Conservation (phyloP, 2,113 vertebrate genomes). For the Nettapus auritus region DNA sequence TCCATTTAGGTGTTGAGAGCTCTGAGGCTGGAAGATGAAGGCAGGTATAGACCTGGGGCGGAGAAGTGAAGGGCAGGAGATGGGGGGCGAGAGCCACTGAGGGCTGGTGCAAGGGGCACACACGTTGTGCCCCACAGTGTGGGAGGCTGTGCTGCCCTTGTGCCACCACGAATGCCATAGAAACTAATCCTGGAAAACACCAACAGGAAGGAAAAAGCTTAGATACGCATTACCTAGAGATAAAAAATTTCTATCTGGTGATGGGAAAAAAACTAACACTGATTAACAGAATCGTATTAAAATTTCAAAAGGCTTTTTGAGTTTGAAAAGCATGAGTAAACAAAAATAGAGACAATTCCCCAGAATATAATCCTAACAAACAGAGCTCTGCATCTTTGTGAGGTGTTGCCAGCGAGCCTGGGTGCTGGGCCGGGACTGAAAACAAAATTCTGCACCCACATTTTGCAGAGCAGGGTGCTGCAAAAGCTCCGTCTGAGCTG, state of each 20-base stretch:
- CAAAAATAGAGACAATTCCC: neutral
- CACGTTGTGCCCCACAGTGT: fast-evolving
- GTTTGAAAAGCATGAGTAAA: neutral
- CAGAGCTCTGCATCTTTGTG: neutral
- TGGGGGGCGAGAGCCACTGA: neutral
- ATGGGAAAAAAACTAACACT: fast-evolving
- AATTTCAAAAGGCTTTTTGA: neutral
- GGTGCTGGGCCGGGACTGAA: neutral
- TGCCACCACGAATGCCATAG: neutral
- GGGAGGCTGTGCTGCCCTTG: neutral
- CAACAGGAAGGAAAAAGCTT: neutral
- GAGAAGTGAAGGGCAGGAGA: neutral
- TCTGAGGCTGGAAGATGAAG: neutral
- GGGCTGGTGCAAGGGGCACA: neutral
- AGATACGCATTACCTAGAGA: neutral
- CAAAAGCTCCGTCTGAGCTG: neutral
- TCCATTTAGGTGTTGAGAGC: fast-evolving
- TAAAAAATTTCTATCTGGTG: neutral
- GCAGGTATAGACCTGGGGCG: neutral
- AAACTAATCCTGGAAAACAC: neutral
- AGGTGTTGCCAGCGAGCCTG: fast-evolving
- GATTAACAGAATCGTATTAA: fast-evolving
- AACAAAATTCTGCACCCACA: neutral
- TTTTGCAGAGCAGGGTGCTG: fast-evolving
- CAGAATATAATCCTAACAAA: neutral